Conservation (phyloP, 2,888 invertebrate species). For the Heliconius ethilla region DNA sequence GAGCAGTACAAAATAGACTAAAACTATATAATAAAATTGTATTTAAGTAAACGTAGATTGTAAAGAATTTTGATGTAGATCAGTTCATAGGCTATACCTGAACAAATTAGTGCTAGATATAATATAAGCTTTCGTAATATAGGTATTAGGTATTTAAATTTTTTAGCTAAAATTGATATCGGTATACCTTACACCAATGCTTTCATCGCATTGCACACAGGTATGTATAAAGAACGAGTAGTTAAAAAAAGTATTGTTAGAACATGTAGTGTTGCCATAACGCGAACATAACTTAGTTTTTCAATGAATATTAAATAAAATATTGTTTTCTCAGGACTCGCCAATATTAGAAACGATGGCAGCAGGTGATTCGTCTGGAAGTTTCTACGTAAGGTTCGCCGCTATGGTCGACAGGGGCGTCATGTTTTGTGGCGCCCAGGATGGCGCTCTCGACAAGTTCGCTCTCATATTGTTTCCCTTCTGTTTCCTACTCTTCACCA, state of each 20-base stretch:
- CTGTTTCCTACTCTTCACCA: conserved; percentile 81
- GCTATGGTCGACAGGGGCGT: conserved; percentile 78
- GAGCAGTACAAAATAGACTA: conserved; percentile 20
- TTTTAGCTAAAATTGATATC: background rate
- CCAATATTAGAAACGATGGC: conserved; percentile 74
- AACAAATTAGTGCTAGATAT: background rate
- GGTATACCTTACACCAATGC: conserved; percentile 38
- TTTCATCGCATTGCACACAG: conserved; percentile 41
- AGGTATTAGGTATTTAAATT: conserved; percentile 2
- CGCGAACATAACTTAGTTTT: background rate
- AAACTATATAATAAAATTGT: conserved; percentile 12
- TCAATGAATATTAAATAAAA: background rate
- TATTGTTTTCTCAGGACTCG: conserved; percentile 63
- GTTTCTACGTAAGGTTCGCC: conserved; percentile 62
- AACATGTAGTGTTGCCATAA: conserved; percentile 1
- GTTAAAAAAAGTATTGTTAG: conserved; percentile 19
- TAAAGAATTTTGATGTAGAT: conserved; percentile 22
- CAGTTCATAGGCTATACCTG: conserved; percentile 8
- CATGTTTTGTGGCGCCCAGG: conserved; percentile 84
- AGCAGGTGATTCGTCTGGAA: conserved; percentile 59
- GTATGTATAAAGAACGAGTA: conserved; percentile 26
- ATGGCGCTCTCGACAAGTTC: conserved; percentile 82
- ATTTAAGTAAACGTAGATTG: conserved; percentile 26
- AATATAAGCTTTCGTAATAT: conserved; percentile 20
- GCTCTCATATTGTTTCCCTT: conserved; percentile 83